These are phyloP conservation scores for Geococcyx californianus DNA, from an alignment of 2,113 vertebrate genomes.

Conservation along the genomic window DNA sequence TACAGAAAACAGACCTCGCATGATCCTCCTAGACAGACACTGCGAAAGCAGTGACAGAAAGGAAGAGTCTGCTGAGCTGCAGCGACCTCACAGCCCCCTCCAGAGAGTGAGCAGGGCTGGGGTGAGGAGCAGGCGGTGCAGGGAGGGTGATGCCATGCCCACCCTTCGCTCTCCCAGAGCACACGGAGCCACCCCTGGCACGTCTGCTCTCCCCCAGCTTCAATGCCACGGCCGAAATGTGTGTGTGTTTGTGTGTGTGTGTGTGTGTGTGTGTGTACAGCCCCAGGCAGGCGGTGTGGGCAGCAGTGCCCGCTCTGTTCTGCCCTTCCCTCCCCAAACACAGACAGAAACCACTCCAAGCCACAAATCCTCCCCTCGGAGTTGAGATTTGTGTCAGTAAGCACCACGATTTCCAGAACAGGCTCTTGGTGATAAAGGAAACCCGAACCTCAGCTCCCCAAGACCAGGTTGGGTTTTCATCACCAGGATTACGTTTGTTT, in stretches of 20 bases:
- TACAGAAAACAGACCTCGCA: conserved; percentile 20
- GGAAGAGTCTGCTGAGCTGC: not conserved
- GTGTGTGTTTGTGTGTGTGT: no score
- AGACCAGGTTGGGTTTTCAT: not conserved
- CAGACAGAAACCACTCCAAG: not conserved
- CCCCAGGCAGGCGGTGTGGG: rapidly evolving
- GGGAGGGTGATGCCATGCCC: not conserved
- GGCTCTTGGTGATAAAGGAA: not conserved
- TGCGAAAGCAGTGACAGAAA: not conserved
- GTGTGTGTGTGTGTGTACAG: no score
- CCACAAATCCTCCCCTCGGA: not conserved
- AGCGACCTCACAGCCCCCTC: rapidly evolving
- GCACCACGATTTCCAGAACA: not conserved
- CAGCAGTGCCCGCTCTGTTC: rapidly evolving
- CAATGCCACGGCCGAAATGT: rapidly evolving
- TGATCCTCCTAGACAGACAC: not conserved
- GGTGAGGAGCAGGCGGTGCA: rapidly evolving
- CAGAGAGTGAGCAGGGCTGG: not conserved
- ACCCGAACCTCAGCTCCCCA: not conserved
- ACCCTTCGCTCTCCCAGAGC: not conserved
- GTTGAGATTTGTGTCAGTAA: not conserved
- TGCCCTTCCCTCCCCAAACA: not conserved
- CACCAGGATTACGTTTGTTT: not conserved
- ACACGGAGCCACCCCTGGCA: no score
- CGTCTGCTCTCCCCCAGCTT: not conserved